Percentiles rank a stretch among this genome's conserved stretches.
These are phyloP conservation scores for Gryon sp. DNA, from an alignment of 1,140 invertebrate genomes.

Conservation along the genomic window DNA sequence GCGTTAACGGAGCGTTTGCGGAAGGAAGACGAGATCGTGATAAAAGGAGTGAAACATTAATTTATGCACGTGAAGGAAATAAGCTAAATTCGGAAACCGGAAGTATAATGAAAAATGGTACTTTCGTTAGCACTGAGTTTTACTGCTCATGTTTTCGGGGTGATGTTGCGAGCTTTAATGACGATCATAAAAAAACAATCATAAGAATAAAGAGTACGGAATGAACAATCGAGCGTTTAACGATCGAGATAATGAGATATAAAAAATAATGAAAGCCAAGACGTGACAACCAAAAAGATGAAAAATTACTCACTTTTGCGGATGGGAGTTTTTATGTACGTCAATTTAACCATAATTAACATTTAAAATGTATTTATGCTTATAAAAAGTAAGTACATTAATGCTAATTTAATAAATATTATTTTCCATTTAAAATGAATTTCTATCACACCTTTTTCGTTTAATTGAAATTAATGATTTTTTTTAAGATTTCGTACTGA, in stretches of 20 bases:
- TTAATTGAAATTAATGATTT: no score
- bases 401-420: no score
- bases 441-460: neutral
- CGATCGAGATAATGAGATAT: conserved; percentile 22
- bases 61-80: neutral
- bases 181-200: conserved; percentile 24
- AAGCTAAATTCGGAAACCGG: neutral
- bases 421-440: no score
- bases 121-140: neutral
- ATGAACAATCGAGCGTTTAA: conserved; percentile 35
- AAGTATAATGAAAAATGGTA: neutral
- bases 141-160: conserved; percentile 4
- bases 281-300: conserved; percentile 4
- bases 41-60: neutral
- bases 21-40: no score
- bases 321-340: neutral
- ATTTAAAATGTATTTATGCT: no score
- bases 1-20: no score
- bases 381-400: no score
- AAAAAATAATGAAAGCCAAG: conserved; percentile 9
- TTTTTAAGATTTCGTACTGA: no score
- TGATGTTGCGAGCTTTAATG: conserved; percentile 20
- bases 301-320: neutral
- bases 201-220: conserved; percentile 25
- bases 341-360: no score